Evolutionary conservation across 2,113 vertebrate genomes (phyloP), one percentile per base, ranked within the genome.

Genomic region (Agelaius tricolor): DNA sequence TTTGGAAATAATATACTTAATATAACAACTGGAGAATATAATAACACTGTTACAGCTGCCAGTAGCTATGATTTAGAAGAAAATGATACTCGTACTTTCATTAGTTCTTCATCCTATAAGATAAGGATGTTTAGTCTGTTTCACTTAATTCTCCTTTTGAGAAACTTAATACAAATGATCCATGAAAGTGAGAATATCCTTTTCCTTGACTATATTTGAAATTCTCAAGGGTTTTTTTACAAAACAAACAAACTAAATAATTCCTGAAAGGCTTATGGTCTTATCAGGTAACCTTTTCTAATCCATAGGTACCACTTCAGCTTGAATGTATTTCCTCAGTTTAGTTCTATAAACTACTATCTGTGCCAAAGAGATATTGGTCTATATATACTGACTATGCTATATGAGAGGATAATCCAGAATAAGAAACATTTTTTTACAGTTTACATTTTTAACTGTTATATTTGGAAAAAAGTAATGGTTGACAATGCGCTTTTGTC

Each of bases 331-430:
- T 72, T 84, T 84, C 58, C 81, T 84, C 58, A 84, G 96, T 93
- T 97, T 94, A 94, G 80, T 96, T 96, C 65, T 94, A 87, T 94
- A 92, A 94, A 96, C 88, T 96, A 54, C 19, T 65, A 35, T 58
- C 61, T 95, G 76, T 95, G 61, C 47, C 61, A 95, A 88, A 95
- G 54, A 89, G 39, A 84, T 9, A n/a, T 27, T 41, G 28, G 20
- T 76, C 16, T 94, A 39, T 89, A 63, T 59, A 78, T 43, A 63
- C 2, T 74, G 92, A 76, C 37, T 67, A 66, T 62, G 68, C 16
- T 3, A 31, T 28, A 43, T 43, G 37, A 87, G 33, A 93, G 17
- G 37, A 49, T 35, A 94, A 78, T 75, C n/a, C 26, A 69, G 61
- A 89, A 86, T 27, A 85, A 33, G 23, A 44, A 84, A 46, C 4